Percentiles rank a stretch among this genome's conserved stretches.
Conservation (phyloP, 2,888 invertebrate species). For the Noctua janthe region DNA sequence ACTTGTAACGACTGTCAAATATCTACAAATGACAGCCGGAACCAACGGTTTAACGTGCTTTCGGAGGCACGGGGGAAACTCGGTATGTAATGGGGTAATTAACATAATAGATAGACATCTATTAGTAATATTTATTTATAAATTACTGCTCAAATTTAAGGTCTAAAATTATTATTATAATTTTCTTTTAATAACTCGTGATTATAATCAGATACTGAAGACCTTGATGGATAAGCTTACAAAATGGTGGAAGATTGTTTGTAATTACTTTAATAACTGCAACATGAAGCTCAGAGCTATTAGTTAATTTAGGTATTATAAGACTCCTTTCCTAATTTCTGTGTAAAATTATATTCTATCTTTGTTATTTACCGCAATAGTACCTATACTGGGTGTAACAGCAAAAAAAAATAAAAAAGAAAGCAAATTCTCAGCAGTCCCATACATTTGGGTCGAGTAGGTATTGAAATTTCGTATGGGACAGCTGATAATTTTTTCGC, state of each 20-base stretch:
- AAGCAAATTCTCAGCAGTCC: too few species aligned
- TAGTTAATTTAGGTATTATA: not conserved
- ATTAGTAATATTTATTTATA: not conserved
- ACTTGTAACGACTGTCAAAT: not conserved
- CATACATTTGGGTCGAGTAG: too few species aligned
- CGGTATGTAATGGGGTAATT: not conserved
- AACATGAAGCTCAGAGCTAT: constrained; percentile 2
- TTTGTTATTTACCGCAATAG: not conserved
- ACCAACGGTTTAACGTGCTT: not conserved
- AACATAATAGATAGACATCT: not conserved
- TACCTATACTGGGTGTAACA: not conserved
- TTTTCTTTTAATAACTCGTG: not conserved
- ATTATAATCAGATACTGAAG: not conserved
- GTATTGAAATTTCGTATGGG: too few species aligned
- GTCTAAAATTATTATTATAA: not conserved
- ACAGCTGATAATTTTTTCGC: too few species aligned
- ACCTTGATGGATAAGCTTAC: not conserved
- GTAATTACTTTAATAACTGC: not conserved
- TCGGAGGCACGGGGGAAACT: not conserved
- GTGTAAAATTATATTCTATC: not conserved
- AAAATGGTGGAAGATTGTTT: not conserved
- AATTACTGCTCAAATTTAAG: not conserved
- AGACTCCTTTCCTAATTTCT: not conserved
- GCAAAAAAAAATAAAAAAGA: too few species aligned
- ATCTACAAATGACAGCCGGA: not conserved